Percentiles rank a stretch among this genome's conserved stretches.
phyloP scores from a whole-genome alignment of 2,113 vertebrate species.

The Microcebus griseorufus region DNA sequence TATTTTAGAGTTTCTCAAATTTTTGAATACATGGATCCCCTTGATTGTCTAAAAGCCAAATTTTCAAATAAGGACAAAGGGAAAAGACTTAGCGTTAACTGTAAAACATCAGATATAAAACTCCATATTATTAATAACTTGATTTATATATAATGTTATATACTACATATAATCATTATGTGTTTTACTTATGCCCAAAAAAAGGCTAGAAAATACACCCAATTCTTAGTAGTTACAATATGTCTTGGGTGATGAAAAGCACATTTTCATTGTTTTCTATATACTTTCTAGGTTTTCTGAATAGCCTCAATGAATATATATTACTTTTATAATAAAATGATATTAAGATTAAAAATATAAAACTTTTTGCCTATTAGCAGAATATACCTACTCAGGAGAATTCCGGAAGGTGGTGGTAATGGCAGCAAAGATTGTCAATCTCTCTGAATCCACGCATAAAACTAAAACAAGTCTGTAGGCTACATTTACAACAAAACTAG shows the following conservation, averaged over 20 bases:
- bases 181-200: background rate
- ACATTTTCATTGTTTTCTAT: background rate
- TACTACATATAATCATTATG: background rate
- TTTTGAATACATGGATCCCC: background rate
- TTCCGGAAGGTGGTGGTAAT: background rate
- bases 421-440: background rate
- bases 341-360: background rate
- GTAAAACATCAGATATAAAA: background rate
- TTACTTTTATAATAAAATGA: slow-evolving; percentile 25
- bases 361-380: background rate
- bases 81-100: background rate
- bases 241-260: background rate
- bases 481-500: background rate
- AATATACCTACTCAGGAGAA: background rate
- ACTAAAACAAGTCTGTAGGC: background rate
- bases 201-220: background rate
- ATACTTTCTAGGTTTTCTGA: background rate
- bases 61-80: background rate
- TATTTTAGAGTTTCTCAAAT: background rate
- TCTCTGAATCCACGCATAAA: background rate
- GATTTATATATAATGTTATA: background rate
- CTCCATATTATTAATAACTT: background rate
- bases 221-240: background rate
- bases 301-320: background rate
- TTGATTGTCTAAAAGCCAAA: background rate